Percentiles rank a stretch among this genome's conserved stretches.
phyloP scores from a whole-genome alignment of 2,797 vertebrate species.

The Oryzias sinensis region DNA sequence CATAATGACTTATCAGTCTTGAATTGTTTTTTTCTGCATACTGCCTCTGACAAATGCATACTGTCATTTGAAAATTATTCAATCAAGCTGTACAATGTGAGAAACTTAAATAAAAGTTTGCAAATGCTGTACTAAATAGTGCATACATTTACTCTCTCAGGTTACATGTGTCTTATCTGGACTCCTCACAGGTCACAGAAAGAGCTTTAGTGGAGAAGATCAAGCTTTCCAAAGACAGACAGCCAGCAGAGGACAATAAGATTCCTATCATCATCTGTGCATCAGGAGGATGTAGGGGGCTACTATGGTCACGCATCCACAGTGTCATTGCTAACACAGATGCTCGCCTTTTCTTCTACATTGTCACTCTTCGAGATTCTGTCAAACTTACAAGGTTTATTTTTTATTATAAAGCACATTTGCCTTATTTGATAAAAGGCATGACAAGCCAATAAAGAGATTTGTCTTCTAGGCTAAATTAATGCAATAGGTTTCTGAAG shows the following conservation, averaged over 20 bases:
- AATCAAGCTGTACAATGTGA: too few species aligned
- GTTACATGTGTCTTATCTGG: too few species aligned
- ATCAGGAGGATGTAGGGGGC: conserved; percentile 85
- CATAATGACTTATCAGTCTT: too few species aligned
- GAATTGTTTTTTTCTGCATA: too few species aligned
- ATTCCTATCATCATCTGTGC: conserved; percentile 90
- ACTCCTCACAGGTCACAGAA: conserved; percentile 42
- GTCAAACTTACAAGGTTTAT: conserved; percentile 83
- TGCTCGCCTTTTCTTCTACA: conserved; percentile 87
- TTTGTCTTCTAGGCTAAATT: too few species aligned
- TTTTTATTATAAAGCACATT: neutral
- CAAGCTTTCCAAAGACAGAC: neutral
- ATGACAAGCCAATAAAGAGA: too few species aligned
- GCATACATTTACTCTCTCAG: neutral
- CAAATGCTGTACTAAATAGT: too few species aligned
- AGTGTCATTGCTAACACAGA: conserved; percentile 91
- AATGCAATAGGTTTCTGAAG: too few species aligned
- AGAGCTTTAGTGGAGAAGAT: neutral
- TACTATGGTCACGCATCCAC: conserved; percentile 89
- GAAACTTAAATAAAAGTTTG: too few species aligned
- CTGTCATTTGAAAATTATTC: too few species aligned
- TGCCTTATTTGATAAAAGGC: too few species aligned
- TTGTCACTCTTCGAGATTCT: conserved; percentile 86
- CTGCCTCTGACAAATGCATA: too few species aligned
- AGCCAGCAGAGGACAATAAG: conserved; percentile 62